A percentile compares a stretch with the other conserved stretches of the same genome.
Evolutionary conservation across 2,797 vertebrate species (phyloP).

Genomic region (Eulemur mongoz): DNA sequence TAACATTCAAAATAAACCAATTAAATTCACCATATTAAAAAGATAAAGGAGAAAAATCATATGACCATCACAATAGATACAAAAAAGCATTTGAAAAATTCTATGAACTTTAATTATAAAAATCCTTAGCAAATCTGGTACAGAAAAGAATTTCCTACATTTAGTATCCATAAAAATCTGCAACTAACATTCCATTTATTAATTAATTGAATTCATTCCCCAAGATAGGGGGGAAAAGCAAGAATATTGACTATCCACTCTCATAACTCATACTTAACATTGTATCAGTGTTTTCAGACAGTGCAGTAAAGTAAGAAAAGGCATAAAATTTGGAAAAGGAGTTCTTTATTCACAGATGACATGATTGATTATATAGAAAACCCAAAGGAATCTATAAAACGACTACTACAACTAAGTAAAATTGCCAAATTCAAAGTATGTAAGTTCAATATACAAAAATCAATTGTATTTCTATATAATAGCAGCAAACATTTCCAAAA

Average conservation of each 20-base stretch:
- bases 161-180: neutral
- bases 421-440: neutral
- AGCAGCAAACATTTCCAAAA: neutral
- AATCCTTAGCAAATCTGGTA: neutral
- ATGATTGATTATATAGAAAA: neutral
- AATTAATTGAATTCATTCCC: neutral
- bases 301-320: neutral
- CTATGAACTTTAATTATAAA: neutral
- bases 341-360: neutral
- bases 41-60: neutral
- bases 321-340: neutral
- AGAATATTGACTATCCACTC: neutral
- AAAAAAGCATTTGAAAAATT: slow-evolving; percentile 15
- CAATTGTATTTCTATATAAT: neutral
- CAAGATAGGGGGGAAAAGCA: neutral
- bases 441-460: neutral
- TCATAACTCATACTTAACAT: neutral
- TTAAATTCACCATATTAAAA: slow-evolving; percentile 28
- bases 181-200: neutral
- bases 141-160: neutral
- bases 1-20: neutral
- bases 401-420: neutral
- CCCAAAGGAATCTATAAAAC: neutral
- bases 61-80: neutral
- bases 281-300: neutral